Percentiles rank a stretch among this genome's conserved stretches.
These are phyloP conservation scores for Cephus pygmeus DNA, from an alignment of 2,888 invertebrate species.

Conservation along the genomic window DNA sequence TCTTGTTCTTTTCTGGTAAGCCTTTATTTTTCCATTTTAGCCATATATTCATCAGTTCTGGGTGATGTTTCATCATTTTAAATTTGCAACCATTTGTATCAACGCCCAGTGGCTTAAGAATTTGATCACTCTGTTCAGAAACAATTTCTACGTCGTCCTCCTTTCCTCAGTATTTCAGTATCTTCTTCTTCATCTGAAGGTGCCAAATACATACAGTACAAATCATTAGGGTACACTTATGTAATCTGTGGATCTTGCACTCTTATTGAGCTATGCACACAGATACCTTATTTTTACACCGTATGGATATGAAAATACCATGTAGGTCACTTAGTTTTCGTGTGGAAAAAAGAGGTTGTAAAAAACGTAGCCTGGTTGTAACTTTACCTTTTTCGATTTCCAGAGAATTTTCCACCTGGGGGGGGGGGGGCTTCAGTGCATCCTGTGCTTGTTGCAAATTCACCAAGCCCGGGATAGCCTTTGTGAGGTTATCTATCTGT, in stretches of 20 bases:
- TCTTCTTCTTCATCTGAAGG: not conserved
- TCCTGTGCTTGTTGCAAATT: not conserved
- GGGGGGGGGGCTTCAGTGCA: not conserved
- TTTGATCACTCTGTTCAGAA: not conserved
- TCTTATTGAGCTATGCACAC: not conserved
- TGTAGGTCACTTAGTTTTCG: conserved; percentile 23
- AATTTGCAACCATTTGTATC: conserved; percentile 10
- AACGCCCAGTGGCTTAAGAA: conserved; percentile 9
- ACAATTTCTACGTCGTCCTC: not conserved
- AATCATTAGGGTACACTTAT: not conserved
- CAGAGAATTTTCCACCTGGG: not conserved
- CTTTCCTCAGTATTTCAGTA: not conserved
- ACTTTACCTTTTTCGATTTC: not conserved
- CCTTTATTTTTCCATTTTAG: conserved; percentile 15
- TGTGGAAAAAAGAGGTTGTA: conserved; percentile 17
- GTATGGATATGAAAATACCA: conserved; percentile 9
- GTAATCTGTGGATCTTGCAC: not conserved
- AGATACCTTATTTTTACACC: not conserved
- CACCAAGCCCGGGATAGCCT: conserved; percentile 13
- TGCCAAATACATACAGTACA: no score
- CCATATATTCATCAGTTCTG: conserved; percentile 17
- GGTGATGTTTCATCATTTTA: conserved; percentile 16
- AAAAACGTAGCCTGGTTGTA: not conserved
- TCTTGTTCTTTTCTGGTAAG: conserved; percentile 25
- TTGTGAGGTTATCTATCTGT: conserved; percentile 21